Evolutionary conservation across 2,113 vertebrate species (phyloP), one percentile per base, ranked within the genome.

Genomic region (Carlito syrichta): DNA sequence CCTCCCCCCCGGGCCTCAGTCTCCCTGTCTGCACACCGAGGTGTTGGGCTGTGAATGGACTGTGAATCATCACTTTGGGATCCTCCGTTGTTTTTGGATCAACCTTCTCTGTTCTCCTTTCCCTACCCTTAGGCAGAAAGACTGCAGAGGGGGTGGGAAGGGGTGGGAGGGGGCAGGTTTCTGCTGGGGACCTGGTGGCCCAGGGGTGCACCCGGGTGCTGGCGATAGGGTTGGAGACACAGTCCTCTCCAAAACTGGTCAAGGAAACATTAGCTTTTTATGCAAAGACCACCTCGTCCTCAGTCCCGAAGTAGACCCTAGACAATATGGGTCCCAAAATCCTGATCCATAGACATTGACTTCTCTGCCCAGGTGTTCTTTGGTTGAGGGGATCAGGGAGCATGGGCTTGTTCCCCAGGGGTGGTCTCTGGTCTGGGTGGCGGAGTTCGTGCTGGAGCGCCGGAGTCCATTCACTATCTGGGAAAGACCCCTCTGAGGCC

Each of bases 51-150:
- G 78, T 91, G 93, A 96, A 77, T 76, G 68, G 82, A 85, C 77
- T 85, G 92, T 98, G 97, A 97, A 97, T 97, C 96, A 96, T 97
- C 96, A 89, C 86, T 96, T 95, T 62, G 92, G 92, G 95, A 89
- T 94, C 62, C 27, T 94, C 86, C 86, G 30, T 96, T 97, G 97
- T 95, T 98, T 97, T 97, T 35, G 96, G 96, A 96, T 96, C 96
- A 93, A 20, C 73, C 4, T 63, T 48, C 69, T 93, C 56, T 77
- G 60, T 93, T 91, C 77, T 95, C 79, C 89, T 94, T 85, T 95
- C 32, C n/a, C 68, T 66, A 56, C 68, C 69, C 88, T 79, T 83
- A 62, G 82, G 54, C 78, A 32, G 62, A 89, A 81, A 76, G 63
- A 78, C 93, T 96, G 94, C 95, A 69, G 87, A 84, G 76, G 74